These are phyloP conservation scores for Xenops minutus DNA, from an alignment of 2,797 vertebrate species.

Conservation along the genomic window DNA sequence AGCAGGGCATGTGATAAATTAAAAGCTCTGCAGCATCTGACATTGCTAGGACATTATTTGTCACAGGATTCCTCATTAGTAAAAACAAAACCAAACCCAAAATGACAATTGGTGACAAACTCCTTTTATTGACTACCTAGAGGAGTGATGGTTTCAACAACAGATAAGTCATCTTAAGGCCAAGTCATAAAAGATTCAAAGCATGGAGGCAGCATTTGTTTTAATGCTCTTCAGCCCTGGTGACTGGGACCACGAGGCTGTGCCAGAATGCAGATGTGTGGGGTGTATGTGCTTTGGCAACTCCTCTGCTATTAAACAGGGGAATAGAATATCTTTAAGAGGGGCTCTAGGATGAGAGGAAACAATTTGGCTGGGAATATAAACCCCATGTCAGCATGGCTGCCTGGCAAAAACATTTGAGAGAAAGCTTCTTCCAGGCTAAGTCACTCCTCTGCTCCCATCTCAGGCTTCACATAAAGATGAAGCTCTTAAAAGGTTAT, in stretches of 20 bases:
- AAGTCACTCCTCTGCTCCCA: neutral
- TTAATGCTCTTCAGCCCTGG: neutral
- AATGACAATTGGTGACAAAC: conserved; percentile 14
- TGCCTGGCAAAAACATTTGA: neutral
- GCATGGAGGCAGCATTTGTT: neutral
- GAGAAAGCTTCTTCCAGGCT: neutral
- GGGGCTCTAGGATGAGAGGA: neutral
- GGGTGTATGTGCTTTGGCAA: neutral
- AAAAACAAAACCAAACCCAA: conserved; percentile 31
- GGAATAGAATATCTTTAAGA: neutral
- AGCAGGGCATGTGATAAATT: neutral
- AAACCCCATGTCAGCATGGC: neutral
- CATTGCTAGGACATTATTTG: neutral
- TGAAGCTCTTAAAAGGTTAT: neutral
- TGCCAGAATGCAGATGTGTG: conserved; percentile 12
- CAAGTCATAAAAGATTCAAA: conserved; percentile 24
- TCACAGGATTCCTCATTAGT: conserved; percentile 10
- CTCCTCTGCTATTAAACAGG: neutral
- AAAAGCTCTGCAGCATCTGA: conserved; percentile 20
- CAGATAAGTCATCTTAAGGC: neutral
- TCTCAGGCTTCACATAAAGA: neutral
- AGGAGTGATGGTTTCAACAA: conserved; percentile 6
- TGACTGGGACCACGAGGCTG: neutral
- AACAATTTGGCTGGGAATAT: neutral
- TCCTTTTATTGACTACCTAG: conserved; percentile 40